phyloP scores from a whole-genome alignment of 2,797 vertebrate species.

The Kryptopterus vitreolus region DNA sequence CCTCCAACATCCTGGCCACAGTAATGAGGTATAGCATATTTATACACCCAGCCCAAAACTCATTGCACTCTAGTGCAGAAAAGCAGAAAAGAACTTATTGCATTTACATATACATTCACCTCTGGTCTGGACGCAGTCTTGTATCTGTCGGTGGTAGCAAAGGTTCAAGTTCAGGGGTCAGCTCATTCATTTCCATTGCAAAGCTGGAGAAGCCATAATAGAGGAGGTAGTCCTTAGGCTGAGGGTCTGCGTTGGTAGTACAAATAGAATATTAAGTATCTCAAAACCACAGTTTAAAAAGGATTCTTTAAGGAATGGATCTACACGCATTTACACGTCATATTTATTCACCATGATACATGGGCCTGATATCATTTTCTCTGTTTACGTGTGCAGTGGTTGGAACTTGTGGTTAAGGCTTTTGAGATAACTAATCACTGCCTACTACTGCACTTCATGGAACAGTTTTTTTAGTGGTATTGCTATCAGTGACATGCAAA shows the following conservation, averaged over 20 bases:
- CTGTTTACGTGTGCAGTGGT: neutral
- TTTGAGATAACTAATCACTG: neutral
- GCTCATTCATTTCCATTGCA: slow-evolving; percentile 91
- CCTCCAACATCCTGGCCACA: slow-evolving; percentile 83
- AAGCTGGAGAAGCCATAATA: slow-evolving; percentile 92
- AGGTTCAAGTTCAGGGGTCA: slow-evolving; percentile 76
- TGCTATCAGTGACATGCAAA: neutral
- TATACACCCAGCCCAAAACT: neutral
- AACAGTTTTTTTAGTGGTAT: neutral
- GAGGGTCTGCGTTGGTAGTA: slow-evolving; percentile 73
- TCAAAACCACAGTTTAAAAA: too few relatives aligned
- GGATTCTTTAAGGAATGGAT: neutral
- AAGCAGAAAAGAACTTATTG: neutral
- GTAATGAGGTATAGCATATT: neutral
- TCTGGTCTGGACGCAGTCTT: slow-evolving; percentile 88
- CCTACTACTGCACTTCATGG: neutral
- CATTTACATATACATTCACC: slow-evolving; percentile 63
- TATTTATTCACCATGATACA: neutral
- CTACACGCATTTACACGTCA: neutral
- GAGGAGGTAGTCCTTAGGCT: slow-evolving; percentile 81
- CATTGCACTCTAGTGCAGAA: neutral
- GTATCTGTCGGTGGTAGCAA: slow-evolving; percentile 88
- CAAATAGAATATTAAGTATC: neutral
- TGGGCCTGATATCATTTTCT: neutral
- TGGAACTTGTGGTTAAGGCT: neutral